Base-by-base conservation (phyloP, 2,113 vertebrate species). In the Neogale vison region DNA sequence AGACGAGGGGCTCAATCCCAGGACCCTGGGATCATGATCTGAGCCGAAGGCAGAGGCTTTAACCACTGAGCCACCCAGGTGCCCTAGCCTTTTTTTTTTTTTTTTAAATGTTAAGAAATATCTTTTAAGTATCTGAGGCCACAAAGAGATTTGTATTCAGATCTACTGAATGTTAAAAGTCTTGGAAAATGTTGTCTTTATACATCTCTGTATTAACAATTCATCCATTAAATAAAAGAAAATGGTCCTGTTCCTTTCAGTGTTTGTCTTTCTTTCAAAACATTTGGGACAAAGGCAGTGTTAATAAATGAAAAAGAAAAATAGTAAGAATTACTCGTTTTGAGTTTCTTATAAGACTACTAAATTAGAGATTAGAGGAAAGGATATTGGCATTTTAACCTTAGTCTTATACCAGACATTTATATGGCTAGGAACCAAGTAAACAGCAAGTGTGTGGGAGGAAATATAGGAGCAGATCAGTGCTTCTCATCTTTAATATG, bases 231-330 rank as follows among this genome's bases (percentile, higher is more conserved):
- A 90, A 21, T 36, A 47, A 88, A 67, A 67, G 14, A 67, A 67
- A 79, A 85, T 61, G 88, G 20, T 59, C 7, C 34, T 71, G 36
- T 45, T 92, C 63, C 36, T 88, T 93, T 93, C 31, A 59, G 42
- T 69, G 6, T 93, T 83, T 42, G 23, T 87, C 55, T 90, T 92
- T 76, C 55, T 87, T 93, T 93, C 24, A 86, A 47, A 90, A 39
- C 42, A 79, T 90, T 93, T 71, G 45, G 31, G 50, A 34, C 65
- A 50, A 87, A 93, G 42, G 3, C 23, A 79, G 34, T 65, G 3
- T 90, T 84, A 72, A 72, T 80, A 92, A 72, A 24, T 92, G 88
- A 36, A 83, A 90, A 95, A 61, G 18, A 59, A 83, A 93, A 79
- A 63, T 67, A 82, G 11, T 31, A 77, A 89, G 63, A 90, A 71